A percentile compares a stretch with the other conserved stretches of the same genome.
phyloP scores from a whole-genome alignment of 2,113 vertebrate species.

The Callorhinus ursinus region DNA sequence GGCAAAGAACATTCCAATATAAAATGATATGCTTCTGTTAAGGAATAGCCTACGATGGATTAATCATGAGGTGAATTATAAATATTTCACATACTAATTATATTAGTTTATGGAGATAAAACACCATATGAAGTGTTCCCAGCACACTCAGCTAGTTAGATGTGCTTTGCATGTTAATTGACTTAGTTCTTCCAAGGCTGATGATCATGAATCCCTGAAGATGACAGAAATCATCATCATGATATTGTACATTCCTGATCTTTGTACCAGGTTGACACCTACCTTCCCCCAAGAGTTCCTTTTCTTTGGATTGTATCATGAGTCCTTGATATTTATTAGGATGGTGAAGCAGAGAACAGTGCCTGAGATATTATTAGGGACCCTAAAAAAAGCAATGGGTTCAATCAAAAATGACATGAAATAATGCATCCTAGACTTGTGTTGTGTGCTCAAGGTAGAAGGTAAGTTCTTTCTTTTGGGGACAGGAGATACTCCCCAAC shows the following conservation, averaged over 20 bases:
- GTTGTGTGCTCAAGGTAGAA: background rate
- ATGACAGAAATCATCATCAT: slow-evolving; percentile 69
- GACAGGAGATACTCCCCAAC: background rate
- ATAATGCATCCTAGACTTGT: background rate
- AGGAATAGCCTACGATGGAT: slow-evolving; percentile 63
- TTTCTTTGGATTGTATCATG: slow-evolving; percentile 45
- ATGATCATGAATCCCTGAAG: slow-evolving; percentile 65
- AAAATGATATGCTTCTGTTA: slow-evolving; percentile 61
- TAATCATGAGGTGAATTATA: slow-evolving; percentile 79
- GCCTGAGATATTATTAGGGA: background rate
- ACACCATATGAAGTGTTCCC: slow-evolving; percentile 77
- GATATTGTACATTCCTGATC: slow-evolving; percentile 60
- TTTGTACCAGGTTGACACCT: slow-evolving; percentile 56
- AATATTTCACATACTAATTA: slow-evolving; percentile 80
- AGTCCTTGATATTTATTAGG: background rate
- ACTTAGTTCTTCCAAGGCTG: slow-evolving; percentile 59
- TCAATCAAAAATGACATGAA: slow-evolving; percentile 10
- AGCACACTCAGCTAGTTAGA: slow-evolving; percentile 69
- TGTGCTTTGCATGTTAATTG: slow-evolving; percentile 75
- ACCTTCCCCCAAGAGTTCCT: slow-evolving; percentile 51
- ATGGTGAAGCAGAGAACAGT: slow-evolving; percentile 49
- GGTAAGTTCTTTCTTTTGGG: background rate
- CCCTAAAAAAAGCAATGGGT: background rate
- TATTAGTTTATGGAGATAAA: slow-evolving; percentile 79
- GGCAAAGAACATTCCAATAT: slow-evolving; percentile 44